Base-by-base conservation (phyloP, 2,113 vertebrate species). In the Steatornis caripensis region DNA sequence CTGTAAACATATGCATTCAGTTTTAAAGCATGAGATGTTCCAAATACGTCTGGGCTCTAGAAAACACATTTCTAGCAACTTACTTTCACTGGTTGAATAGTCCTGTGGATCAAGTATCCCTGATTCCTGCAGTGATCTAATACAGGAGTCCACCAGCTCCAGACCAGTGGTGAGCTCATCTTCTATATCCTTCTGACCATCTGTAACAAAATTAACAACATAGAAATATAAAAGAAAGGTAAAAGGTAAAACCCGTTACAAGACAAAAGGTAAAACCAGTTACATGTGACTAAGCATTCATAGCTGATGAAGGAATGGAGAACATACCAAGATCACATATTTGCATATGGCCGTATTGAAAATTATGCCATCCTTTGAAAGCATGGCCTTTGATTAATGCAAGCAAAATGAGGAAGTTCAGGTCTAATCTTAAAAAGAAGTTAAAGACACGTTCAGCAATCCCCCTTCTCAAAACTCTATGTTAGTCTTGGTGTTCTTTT, bases 121-220 rank as follows among this genome's bases (percentile, higher is more conserved):
- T 34, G 99, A 99, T 93, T 99, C 99, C 97, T 99, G 99, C 53
- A 99, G 98, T 2, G 99, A 99, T 66, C 99, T 98, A 96, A 99
- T 99, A 95, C 99, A 99, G 64, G 99, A 99, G 96, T 99, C 99
- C 95, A 99, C 99, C 97, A 99, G 96, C 98, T 99, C 99, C 82
- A 99, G 97, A 70, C 99, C 99, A 64, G 99, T 99, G 75, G 99
- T 99, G 88, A 99, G 97, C 87, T 99, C 99, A 91, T 99, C 99
- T 97, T 99, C 99, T n/a, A 99, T 99, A 90, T 99, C 99, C 97
- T 99, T 99, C 94, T 99, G 99, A 97, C 99, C 99, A 97, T 99
- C 99, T 97, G 98, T 89, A 98, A 97, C 34, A 84, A 82, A 93
- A 95, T 64, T 43, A 89, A 34, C 10, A 57, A 76, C 75, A 69